Evolutionary conservation across 2,888 invertebrate genomes (phyloP), one percentile per base, ranked within the genome.

Genomic region (Zhengitettix transpicula): DNA sequence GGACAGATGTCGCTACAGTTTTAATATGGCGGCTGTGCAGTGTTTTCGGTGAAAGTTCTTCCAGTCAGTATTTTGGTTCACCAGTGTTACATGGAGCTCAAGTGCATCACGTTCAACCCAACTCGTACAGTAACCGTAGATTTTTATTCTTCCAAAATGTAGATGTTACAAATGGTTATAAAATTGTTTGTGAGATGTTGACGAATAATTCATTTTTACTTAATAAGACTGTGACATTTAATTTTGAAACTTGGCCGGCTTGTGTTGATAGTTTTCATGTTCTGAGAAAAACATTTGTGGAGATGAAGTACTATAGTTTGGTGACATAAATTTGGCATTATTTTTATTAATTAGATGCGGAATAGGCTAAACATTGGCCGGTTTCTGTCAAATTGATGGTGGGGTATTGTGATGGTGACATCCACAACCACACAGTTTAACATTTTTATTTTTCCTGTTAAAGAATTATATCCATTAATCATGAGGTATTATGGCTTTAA

Each of bases 1-100:
- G 9, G 14, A n/a, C 40, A 60, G 60, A 58, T 60, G 58, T 58
- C 60, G 56, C 42, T 53, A 56, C 60, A 59, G 62, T 60, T 55
- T 57, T 59, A 63, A 60, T 58, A 63, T 63, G 62, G 62, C 62
- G 53, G 62, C 44, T 42, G 41, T 40, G 42, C 10, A 41, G 53
- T 28, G 40, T 42, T 41, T 44, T 52, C 56, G 42, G 62, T 55
- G 60, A 56, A 56, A 61, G 56, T 61, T 58, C 42, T 44, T 55
- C 40, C 52, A 51, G 57, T 17, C 28, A n/a, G 40, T 40, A n/a
- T 53, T 55, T 55, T 17, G 41, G 40, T 55, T 28, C 40, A 40
- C n/a, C 40, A 40, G n/a, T 40, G 55, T 28, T 15, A 40, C n/a
- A 14, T 40, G n/a, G 41, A 12, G 11, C 41, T 55, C 40, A 41